Conservation (phyloP, 2,797 vertebrate species). For the Xenops minutus region DNA sequence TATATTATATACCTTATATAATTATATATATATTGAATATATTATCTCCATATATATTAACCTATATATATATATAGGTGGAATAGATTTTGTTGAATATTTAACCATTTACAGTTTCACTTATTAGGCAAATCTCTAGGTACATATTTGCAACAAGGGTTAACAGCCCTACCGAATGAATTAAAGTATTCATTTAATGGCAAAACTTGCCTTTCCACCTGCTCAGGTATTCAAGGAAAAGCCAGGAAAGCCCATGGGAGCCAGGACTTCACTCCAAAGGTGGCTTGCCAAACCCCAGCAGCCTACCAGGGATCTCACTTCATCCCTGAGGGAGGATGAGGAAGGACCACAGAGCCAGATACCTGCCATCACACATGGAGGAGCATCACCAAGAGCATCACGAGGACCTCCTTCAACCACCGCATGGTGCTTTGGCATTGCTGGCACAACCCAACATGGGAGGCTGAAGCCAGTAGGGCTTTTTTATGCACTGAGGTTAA, state of each 20-base stretch:
- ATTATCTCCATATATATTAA: neutral
- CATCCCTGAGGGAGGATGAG: neutral
- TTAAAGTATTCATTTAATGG: neutral
- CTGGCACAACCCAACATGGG: neutral
- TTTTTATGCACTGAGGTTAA: constrained; percentile 20
- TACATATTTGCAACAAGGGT: neutral
- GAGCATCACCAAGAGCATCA: neutral
- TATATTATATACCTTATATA: neutral
- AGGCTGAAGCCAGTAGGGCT: neutral
- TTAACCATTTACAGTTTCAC: neutral
- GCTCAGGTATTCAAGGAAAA: neutral
- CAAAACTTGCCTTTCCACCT: neutral
- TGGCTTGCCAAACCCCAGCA: neutral
- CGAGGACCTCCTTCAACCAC: neutral
- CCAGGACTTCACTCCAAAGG: neutral
- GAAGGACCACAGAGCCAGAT: accelerated
- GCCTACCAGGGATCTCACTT: neutral
- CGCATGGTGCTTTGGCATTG: accelerated
- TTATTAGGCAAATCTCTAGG: accelerated
- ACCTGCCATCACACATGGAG: accelerated
- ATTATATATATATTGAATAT: neutral
- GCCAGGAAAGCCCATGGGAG: neutral
- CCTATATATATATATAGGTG: neutral
- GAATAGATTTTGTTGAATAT: neutral
- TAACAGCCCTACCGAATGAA: too few species aligned